phyloP scores from a whole-genome alignment of 2,888 invertebrate species.

The Lucinisca nassula region DNA sequence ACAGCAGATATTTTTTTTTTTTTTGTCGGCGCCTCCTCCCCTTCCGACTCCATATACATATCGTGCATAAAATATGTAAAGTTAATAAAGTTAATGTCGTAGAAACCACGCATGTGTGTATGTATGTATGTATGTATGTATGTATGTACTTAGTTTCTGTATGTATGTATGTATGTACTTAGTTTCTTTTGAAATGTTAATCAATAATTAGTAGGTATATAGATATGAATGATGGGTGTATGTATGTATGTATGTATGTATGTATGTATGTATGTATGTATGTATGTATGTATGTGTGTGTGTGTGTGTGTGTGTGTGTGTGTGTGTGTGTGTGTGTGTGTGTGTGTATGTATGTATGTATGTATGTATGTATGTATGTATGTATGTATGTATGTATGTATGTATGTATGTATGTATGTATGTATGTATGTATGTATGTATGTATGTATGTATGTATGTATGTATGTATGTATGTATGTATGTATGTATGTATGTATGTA shows the following conservation, averaged over 20 bases:
- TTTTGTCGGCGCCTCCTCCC: too few species aligned
- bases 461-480: neutral
- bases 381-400: neutral
- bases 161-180: too few species aligned
- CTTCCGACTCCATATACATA: too few species aligned
- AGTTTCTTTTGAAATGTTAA: too few species aligned
- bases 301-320: neutral
- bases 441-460: neutral
- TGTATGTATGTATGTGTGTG: constrained; percentile 21
- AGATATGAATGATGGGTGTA: too few species aligned
- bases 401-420: neutral
- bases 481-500: neutral
- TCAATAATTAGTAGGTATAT: too few species aligned
- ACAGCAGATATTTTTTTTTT: too few species aligned
- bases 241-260: constrained; percentile 40
- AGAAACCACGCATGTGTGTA: too few species aligned
- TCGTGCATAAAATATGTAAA: too few species aligned
- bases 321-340: neutral
- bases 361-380: neutral
- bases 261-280: constrained; percentile 5
- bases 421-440: neutral
- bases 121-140: constrained; percentile 56
- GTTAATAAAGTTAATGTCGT: too few species aligned
- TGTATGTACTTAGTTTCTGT: too few species aligned
- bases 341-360: neutral